Evolutionary conservation across 2,888 invertebrate genomes (phyloP), one percentile per base, ranked within the genome.

Genomic region (Pseudoips prasinana): DNA sequence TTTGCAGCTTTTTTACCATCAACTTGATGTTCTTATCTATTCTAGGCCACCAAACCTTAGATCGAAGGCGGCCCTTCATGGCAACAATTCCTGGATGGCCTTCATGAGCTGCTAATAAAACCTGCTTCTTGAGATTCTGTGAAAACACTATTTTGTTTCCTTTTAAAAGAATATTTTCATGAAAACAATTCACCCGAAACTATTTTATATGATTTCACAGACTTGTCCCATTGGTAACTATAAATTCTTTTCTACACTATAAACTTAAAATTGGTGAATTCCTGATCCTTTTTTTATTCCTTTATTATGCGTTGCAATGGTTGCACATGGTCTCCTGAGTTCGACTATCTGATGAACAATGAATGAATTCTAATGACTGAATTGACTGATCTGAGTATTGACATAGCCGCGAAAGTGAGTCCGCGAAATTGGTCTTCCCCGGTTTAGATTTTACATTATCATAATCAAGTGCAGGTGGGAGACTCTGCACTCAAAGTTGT

Each of bases 61-160:
- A n/a, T n/a, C n/a, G n/a, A n/a, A n/a, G n/a, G n/a, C n/a, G n/a
- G n/a, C 25, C 35, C 33, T 72, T 74, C 67, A 73, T 73, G 0
- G 58, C 44, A 0, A 61, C 64, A 1, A 68, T 63, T 1, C 71
- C 71, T 1, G 69, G 71, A 20, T 76, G 73, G 0, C 68, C 68
- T 31, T 68, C 58, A 24, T 39, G 73, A 2, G 54, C 55, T 0
- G 51, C 46, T 4, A 25, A 29, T 1, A 54, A 20, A 0, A 58
- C 55, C 2, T 8, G 1, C 7, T 30, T 18, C 0, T 52, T 24
- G 3, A 57, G 25, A 1, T 22, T 7, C 0, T 1, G 1, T 0
- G 57, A 56, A 1, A 59, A 52, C 1, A 59, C 54, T 0, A 55
- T 48, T 28, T 26, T 44, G 1, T 14, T 54, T 1, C 57, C 54